These are phyloP conservation scores for Caloenas nicobarica DNA, from an alignment of 2,113 vertebrate genomes.

Conservation along the genomic window DNA sequence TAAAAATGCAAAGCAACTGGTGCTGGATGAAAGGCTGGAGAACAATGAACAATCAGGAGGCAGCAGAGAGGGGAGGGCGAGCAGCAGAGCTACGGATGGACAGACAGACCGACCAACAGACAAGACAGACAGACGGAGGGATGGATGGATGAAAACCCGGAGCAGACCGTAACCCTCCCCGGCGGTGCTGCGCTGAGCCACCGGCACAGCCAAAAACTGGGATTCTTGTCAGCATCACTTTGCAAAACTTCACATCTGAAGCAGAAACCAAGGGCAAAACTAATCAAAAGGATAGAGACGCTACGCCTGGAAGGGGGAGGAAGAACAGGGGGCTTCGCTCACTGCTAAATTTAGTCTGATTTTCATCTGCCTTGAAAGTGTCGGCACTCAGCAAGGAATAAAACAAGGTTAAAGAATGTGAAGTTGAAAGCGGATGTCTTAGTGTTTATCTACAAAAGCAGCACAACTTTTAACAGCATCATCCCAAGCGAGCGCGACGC, in stretches of 20 bases:
- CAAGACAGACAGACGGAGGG: too few species aligned
- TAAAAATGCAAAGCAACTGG: not conserved
- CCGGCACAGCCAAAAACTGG: not conserved
- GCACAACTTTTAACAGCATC: conserved; percentile 64
- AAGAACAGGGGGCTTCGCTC: not conserved
- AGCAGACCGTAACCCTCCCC: not conserved
- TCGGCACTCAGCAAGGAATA: conserved; percentile 69
- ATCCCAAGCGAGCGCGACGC: conserved; percentile 38
- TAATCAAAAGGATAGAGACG: conserved; percentile 61
- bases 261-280: conserved; percentile 65
- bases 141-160: not conserved
- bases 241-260: conserved; percentile 45
- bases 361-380: conserved; percentile 72
- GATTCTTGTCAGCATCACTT: not conserved
- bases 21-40: not conserved
- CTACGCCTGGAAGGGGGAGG: not conserved
- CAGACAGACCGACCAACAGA: not conserved
- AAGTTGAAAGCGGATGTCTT: conserved; percentile 72
- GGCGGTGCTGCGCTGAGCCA: too few species aligned
- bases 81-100: fast-evolving
- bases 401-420: conserved; percentile 75
- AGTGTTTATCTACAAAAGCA: conserved; percentile 72
- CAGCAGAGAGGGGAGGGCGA: not conserved
- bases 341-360: conserved; percentile 71
- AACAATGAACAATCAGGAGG: not conserved